Evolutionary conservation across 1,140 invertebrate species (phyloP), one percentile per base, ranked within the genome.

Genomic region (Littorina saxatilis): DNA sequence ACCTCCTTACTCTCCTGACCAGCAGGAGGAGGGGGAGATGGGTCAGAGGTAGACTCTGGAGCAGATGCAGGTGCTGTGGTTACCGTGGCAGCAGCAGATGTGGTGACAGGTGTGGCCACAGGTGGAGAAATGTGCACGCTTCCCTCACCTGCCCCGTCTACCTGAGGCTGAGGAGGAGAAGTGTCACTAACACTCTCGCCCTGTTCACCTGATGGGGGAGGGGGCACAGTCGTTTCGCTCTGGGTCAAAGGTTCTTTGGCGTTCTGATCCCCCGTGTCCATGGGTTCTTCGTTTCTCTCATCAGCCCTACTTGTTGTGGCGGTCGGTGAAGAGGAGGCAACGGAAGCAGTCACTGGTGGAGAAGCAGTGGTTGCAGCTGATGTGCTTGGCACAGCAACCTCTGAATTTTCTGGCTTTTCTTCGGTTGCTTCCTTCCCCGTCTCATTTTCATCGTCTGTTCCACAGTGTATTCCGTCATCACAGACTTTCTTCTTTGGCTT

Each of bases 381-480:
- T 2, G 50, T 35, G 47, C 50, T 52, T 76, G 74, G 27, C 5
- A 20, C 35, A 13, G 37, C 29, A 35, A 32, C 9, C 7, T 52
- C 74, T 20, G 74, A n/a, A 35, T 15, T 17, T 15, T 35, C 43
- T 37, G 43, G 23, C 4, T 35, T 3, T 4, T 29, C n/a, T 29
- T 2, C 50, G 2, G 50, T 1, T 58, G 23, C 23, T 32, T 58
- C 15, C n/a, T 39, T 55, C 1, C 23, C 74, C 1, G 74, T 74
- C 43, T 82, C 78, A 61, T 78, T 74, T 50, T 84, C 78, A 80
- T 84, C 83, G 77, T 84, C 81, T 32, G 81, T 82, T 15, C 81
- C 83, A 80, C 78, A 82, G 27, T 77, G 77, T 61, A 80, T 80
- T 29, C 80, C 83, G 82, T 84, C 83, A 47, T 43, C 72, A 82